These are phyloP conservation scores for Plagiodera versicolora DNA, from an alignment of 2,888 invertebrate species.

Conservation along the genomic window DNA sequence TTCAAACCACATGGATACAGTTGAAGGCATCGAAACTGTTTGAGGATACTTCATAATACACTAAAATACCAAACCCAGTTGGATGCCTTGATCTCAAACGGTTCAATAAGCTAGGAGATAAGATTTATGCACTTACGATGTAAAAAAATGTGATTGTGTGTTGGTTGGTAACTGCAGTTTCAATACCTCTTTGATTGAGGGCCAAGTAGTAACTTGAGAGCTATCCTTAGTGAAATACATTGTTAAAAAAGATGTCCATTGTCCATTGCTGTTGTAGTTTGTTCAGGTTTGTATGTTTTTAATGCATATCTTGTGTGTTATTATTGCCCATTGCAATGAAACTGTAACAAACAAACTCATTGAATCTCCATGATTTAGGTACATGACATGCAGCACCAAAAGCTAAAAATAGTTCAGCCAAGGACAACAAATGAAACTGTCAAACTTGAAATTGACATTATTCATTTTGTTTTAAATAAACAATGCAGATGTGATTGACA, in stretches of 20 bases:
- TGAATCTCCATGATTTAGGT: not conserved
- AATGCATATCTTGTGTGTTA: conserved; percentile 7
- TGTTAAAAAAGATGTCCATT: conserved; percentile 30
- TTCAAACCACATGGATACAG: conserved; percentile 75
- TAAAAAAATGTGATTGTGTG: conserved; percentile 40
- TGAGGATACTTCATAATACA: conserved; percentile 65
- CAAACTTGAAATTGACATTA: conserved; percentile 16
- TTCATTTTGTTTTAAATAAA: not conserved
- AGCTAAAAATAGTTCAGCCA: conserved; percentile 36
- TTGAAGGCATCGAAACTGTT: conserved; percentile 64
- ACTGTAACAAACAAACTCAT: conserved; percentile 14
- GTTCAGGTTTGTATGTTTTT: conserved; percentile 19
- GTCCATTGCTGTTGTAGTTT: conserved; percentile 35
- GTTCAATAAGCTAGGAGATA: not conserved
- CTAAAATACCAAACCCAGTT: conserved; percentile 24
- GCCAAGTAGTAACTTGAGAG: conserved; percentile 38
- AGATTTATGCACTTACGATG: not conserved
- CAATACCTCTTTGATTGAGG: conserved; percentile 38
- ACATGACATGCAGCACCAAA: conserved; percentile 30
- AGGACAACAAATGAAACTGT: conserved; percentile 24
- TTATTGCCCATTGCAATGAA: conserved; percentile 20
- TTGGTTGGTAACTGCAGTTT: conserved; percentile 41
- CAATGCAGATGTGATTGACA: not conserved
- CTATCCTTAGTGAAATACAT: conserved; percentile 39
- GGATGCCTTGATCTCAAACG: not conserved